Percentiles rank a stretch among this genome's conserved stretches.
Evolutionary conservation across 2,888 invertebrate species (phyloP).

Genomic region (Selenia dentaria): DNA sequence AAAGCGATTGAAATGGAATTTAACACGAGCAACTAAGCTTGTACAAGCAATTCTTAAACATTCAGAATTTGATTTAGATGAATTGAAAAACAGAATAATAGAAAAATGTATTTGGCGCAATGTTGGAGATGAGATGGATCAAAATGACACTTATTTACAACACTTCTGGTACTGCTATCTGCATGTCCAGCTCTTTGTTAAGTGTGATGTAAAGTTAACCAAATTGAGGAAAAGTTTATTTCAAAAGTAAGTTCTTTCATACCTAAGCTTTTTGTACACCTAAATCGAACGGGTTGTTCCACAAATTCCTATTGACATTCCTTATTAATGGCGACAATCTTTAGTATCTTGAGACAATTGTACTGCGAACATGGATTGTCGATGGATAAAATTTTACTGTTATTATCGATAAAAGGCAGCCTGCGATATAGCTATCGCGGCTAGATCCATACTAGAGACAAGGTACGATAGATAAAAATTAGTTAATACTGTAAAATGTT

Average conservation of each 20-base stretch:
- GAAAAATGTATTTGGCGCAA: constrained; percentile 58
- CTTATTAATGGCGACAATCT: background rate
- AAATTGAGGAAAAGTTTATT: constrained; percentile 51
- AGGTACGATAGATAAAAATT: no score
- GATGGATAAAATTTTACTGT: background rate
- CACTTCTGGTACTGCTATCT: constrained; percentile 59
- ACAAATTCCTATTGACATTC: no score
- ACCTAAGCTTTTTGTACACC: background rate
- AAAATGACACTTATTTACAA: constrained; percentile 50
- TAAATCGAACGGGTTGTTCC: no score
- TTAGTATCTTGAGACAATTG: background rate
- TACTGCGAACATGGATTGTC: no score
- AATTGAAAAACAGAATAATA: constrained; percentile 57
- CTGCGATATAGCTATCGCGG: no score
- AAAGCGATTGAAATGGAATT: constrained; percentile 55
- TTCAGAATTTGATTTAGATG: constrained; percentile 48
- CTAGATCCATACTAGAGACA: no score
- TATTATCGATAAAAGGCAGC: no score
- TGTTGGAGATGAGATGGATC: constrained; percentile 53
- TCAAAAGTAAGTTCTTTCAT: constrained; percentile 48
- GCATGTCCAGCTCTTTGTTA: constrained; percentile 66
- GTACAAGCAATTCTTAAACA: constrained; percentile 52
- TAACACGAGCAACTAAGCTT: constrained; percentile 56
- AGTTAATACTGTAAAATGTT: no score
- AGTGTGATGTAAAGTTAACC: constrained; percentile 52